Evolutionary conservation across 1,140 invertebrate genomes (phyloP).

Genomic region (Phortica variegata): DNA sequence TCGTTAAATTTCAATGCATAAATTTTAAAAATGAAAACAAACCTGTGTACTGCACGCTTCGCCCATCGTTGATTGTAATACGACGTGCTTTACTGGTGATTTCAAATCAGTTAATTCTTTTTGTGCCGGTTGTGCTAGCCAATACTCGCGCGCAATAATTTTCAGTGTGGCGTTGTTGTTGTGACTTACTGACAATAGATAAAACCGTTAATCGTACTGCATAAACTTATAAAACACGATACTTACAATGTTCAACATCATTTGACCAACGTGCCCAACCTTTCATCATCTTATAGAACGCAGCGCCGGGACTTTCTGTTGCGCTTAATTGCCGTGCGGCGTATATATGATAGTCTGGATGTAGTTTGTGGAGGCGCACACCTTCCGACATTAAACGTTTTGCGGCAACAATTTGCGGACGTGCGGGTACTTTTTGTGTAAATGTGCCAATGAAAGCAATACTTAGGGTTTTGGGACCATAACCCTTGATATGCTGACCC

Average conservation of each 20-base stretch:
- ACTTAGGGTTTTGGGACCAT: constrained; percentile 65
- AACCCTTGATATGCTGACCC: constrained; percentile 66
- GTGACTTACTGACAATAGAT: constrained; percentile 19
- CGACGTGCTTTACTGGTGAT: constrained; percentile 58
- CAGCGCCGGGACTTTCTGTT: constrained; percentile 66
- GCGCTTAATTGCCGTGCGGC: constrained; percentile 64
- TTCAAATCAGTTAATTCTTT: constrained; percentile 43
- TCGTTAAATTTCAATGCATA: too few relatives aligned
- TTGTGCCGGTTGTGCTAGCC: constrained; percentile 64
- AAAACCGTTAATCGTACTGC: not conserved
- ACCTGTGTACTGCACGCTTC: constrained; percentile 57
- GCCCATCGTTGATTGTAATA: constrained; percentile 59
- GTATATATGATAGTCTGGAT: constrained; percentile 63
- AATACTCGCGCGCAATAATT: constrained; percentile 59
- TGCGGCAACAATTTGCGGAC: constrained; percentile 62
- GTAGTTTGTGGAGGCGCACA: constrained; percentile 60
- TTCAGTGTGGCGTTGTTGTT: constrained; percentile 35
- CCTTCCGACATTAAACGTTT: constrained; percentile 65
- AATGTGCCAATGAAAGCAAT: constrained; percentile 73
- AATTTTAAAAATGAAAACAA: too few relatives aligned
- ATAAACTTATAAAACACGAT: not conserved
- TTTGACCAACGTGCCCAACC: constrained; percentile 61
- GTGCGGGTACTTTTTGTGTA: constrained; percentile 59
- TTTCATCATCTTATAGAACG: constrained; percentile 62
- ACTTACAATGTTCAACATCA: constrained; percentile 29